Base-by-base conservation (phyloP, 2,113 vertebrate genomes). In the Neopipo cinnamomea region DNA sequence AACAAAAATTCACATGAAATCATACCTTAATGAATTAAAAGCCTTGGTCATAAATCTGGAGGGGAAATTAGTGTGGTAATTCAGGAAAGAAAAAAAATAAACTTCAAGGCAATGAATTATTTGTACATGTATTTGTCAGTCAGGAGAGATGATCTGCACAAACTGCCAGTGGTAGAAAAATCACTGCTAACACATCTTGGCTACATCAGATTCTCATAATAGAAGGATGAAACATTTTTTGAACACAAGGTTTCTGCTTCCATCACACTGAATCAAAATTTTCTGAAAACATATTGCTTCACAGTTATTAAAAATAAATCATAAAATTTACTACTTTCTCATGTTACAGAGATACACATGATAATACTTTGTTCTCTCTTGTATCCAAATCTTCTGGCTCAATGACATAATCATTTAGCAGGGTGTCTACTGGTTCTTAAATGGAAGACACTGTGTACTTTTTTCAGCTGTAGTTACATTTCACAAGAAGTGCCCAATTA, bases 221-320 rank as follows among this genome's bases (percentile, higher is more conserved):
- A 63, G 66, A 80, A 88, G 52, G 44, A 72, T 37, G 66, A 91
- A 95, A 79, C 65, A 39, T 62, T 42, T 85, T 92, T 59, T 90
- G 42, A 90, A 67, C 59, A 80, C 5, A 7, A 41, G 17, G 44
- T 63, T 94, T 81, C 72, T 91, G 65, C 86, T 87, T 85, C 85
- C 78, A 78, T 72, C 5, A 3, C 87, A 84, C 44, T 41, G 71
- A 65, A 95, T 52, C 53, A 87, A 85, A 80, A 72, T 63, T 85
- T 93, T 91, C 88, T 95, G 66, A 93, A 96, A 96, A 93, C 42
- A 47, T 49, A 88, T 83, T 93, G 56, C 86, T 92, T 96, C 94
- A 89, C 73, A 80, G 72, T 70, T 92, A 93, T 82, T 95, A 94
- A 96, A 95, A 96, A 92, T 58, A 89, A 93, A 77, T 87, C 50